These are phyloP conservation scores for Hemistola chrysoprasaria DNA, from an alignment of 2,888 invertebrate genomes.

Conservation along the genomic window DNA sequence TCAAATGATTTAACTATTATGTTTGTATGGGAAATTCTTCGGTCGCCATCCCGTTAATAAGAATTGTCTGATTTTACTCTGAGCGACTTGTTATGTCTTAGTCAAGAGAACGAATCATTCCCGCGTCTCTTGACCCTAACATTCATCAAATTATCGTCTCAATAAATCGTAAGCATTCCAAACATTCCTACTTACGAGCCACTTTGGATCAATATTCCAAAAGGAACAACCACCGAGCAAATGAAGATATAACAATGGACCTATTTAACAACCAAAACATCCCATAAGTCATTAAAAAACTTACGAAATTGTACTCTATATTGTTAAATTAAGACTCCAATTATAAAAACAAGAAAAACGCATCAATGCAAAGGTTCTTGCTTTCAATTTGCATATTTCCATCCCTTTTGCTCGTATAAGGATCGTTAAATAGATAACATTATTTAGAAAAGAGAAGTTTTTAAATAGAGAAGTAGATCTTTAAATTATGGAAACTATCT, in stretches of 20 bases:
- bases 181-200: conserved; percentile 69
- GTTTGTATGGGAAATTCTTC: no score
- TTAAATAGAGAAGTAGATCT: no score
- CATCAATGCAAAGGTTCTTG: conserved; percentile 33
- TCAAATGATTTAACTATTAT: no score
- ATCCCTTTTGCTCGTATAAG: conserved; percentile 54
- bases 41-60: no score
- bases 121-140: conserved; percentile 3
- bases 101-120: not conserved
- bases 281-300: conserved; percentile 27
- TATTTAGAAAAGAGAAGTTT: conserved; percentile 15
- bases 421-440: conserved; percentile 41
- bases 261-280: conserved; percentile 25
- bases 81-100: no score
- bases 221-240: conserved; percentile 64
- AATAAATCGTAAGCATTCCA: conserved; percentile 74
- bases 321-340: conserved; percentile 2
- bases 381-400: conserved; percentile 59
- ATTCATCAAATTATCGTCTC: conserved; percentile 32
- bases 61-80: no score
- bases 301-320: conserved; percentile 11
- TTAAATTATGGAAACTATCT: no score
- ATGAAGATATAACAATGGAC: conserved; percentile 78
- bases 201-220: conserved; percentile 75
- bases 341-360: conserved; percentile 2